Base-by-base conservation (phyloP, 2,113 vertebrate species). In the Rhabdornis inornatus region DNA sequence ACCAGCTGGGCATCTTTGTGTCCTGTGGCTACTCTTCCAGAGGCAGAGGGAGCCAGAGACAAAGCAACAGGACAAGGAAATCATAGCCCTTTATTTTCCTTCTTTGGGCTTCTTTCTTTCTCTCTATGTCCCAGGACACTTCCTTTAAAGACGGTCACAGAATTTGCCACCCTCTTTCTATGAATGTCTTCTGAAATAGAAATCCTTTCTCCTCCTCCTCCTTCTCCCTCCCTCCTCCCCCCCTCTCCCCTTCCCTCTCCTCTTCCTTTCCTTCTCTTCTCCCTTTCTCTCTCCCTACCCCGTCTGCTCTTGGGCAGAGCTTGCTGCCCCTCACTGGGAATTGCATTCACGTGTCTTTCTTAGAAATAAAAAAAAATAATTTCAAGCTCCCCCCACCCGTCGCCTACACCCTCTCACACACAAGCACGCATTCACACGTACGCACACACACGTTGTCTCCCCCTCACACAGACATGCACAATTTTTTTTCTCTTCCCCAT, bases 51-150 rank as follows among this genome's bases (percentile, higher is more conserved):
- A 95, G 89, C 76, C 96, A 92, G 90, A 96, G 92, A 94, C 77
- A 96, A 95, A 95, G 89, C 84, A 70, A 97, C 87, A 86, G 96
- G 96, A 96, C 87, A 94, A 95, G 97, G 90, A 95, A 93, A 96
- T 77, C 84, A 89, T 95, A 96, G 91, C 95, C 97, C 94, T 93
- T 94, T 75, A n/a, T 85, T 89, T 89, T 90, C 77, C 72, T 95
- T 94, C 85, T 83, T 72, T 81, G 76, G 77, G 83, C 70, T 91
- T 90, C 60, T 74, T 90, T 76, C 72, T 69, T 88, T 92, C 71
- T 91, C 47, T 53, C 72, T 35, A 52, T 27, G 90, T 88, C 91
- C 72, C 60, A 83, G 84, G 47, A 96, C 94, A 91, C 92, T 95
- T 83, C 94, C 78, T 71, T 89, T 89, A 86, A 84, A 93, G 90